These are phyloP conservation scores for Penaeus vannamei DNA, from an alignment of 1,140 invertebrate genomes.

Conservation along the genomic window DNA sequence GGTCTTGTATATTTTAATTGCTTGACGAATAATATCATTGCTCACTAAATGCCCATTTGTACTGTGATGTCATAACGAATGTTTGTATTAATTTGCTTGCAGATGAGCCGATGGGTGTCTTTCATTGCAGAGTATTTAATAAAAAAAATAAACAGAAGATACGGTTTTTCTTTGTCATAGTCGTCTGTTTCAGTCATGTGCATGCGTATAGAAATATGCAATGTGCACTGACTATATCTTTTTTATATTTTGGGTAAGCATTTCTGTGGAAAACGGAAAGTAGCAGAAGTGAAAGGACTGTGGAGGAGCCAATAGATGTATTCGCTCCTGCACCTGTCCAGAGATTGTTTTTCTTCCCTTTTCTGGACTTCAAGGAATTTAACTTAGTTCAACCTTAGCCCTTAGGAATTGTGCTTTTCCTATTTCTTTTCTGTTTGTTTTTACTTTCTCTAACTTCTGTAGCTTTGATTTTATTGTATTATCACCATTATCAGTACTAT, in stretches of 20 bases:
- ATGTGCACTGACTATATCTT: too few relatives aligned
- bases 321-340: too few relatives aligned
- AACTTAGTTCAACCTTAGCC: too few relatives aligned
- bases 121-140: slow-evolving; percentile 28
- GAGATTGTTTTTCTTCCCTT: too few relatives aligned
- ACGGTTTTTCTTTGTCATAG: background rate
- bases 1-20: too few relatives aligned
- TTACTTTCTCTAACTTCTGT: background rate
- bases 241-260: too few relatives aligned
- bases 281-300: too few relatives aligned
- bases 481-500: background rate
- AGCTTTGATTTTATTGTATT: background rate
- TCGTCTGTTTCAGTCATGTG: background rate
- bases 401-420: too few relatives aligned
- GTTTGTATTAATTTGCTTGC: slow-evolving; percentile 14
- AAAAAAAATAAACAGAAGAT: background rate
- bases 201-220: background rate
- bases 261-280: too few relatives aligned
- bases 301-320: too few relatives aligned
- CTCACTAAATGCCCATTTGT: slow-evolving; percentile 18
- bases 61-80: slow-evolving; percentile 22
- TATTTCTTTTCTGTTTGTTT: background rate
- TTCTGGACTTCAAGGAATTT: too few relatives aligned
- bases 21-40: too few relatives aligned
- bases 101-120: slow-evolving; percentile 10